Evolutionary conservation across 2,888 invertebrate genomes (phyloP).

Genomic region (Nycteola revayana): DNA sequence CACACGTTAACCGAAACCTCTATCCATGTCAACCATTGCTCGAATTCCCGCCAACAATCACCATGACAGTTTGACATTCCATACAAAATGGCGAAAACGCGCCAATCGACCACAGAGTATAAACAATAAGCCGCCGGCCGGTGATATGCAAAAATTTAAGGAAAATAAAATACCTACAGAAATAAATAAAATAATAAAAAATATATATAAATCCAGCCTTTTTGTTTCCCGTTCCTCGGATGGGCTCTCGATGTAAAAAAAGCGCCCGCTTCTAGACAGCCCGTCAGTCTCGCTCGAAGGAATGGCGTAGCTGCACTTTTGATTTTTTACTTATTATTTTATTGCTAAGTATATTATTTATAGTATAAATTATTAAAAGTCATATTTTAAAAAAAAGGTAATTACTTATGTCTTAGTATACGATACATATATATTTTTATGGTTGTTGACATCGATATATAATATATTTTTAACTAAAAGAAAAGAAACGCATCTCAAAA

Average conservation of each 20-base stretch:
- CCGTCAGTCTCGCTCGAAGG: constrained; percentile 44
- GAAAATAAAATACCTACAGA: constrained; percentile 67
- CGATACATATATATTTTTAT: no score
- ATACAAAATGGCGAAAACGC: constrained; percentile 56
- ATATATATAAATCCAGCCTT: constrained; percentile 77
- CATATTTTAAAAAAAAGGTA: no score
- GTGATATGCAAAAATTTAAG: constrained; percentile 74
- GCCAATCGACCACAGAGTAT: constrained; percentile 45
- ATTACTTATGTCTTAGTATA: no score
- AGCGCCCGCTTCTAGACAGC: constrained; percentile 80
- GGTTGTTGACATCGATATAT: no score
- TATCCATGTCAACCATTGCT: constrained; percentile 31
- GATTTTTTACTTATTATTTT: constrained; percentile 9
- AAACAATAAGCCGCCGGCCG: constrained; percentile 40
- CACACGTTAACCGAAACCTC: constrained; percentile 40
- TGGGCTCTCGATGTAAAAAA: constrained; percentile 78
- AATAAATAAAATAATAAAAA: constrained; percentile 79
- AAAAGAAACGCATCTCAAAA: no score
- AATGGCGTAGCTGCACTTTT: constrained; percentile 44
- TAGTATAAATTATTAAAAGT: no score
- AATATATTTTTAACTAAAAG: no score
- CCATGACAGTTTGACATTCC: constrained; percentile 63
- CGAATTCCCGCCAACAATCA: constrained; percentile 46
- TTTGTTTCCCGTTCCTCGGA: constrained; percentile 77
- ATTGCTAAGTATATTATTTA: no score